Evolutionary conservation across 2,113 vertebrate genomes (phyloP), one percentile per base, ranked within the genome.

Genomic region (Isichthys henryi): DNA sequence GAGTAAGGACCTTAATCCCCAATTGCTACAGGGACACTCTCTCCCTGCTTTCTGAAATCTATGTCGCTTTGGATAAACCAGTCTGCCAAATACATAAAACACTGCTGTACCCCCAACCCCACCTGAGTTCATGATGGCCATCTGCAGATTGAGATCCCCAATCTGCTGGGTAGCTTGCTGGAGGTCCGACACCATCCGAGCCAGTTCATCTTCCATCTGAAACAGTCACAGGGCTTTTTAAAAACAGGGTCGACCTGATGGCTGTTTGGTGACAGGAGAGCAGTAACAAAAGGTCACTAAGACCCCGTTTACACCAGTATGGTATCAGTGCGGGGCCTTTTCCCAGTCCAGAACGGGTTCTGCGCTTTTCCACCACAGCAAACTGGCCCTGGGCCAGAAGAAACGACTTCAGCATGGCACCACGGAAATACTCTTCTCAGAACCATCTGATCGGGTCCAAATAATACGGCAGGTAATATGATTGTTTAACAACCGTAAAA

Each of bases 61-160:
- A 70, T 31, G 9, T 31, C n/a, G 11, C n/a, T 70, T 70, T 70
- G 62, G n/a, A 31, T 70, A 70, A 70, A 70, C 23, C 0, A 31
- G 8, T n/a, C 23, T 66, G n/a, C n/a, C 10, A 31, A 13, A 70
- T 31, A 31, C 10, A 70, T 70, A 70, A 70, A 70, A 70, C n/a
- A 74, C 27, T 74, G 66, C 4, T 74, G 10, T 35, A 43, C 74
- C 13, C 15, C 17, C 15, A 43, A 50, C 62, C 91, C 89, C 92
- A 96, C 96, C 96, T 92, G 96, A 94, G 2, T 89, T 93, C 90
- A 95, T 89, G 90, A 96, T 96, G 35, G 94, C 96, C 88, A 94
- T 88, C 91, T 96, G 94, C 27, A 94, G 93, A 89, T 92, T 95
- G 70, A 95, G 93, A 91, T 96, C 94, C 49, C 92, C 53, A 88